These are phyloP conservation scores for Zaprionus vittiger DNA, from an alignment of 1,140 invertebrate species.

Conservation along the genomic window DNA sequence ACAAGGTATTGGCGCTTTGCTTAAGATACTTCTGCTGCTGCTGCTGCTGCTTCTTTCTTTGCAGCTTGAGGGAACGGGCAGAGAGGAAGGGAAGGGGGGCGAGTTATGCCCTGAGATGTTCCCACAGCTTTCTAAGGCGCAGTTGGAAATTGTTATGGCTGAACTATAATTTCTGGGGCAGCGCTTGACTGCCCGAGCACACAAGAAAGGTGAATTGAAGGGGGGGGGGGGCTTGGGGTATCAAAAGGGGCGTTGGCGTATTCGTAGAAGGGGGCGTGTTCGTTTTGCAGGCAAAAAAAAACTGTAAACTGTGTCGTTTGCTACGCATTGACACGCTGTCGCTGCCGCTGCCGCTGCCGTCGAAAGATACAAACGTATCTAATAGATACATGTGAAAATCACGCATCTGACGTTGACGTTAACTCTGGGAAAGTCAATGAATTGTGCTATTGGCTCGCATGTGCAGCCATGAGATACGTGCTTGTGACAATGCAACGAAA, in stretches of 20 bases:
- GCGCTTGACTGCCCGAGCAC: slow-evolving; percentile 8
- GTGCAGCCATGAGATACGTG: slow-evolving; percentile 71
- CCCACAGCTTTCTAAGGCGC: slow-evolving; percentile 50
- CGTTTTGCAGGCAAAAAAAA: slow-evolving; percentile 1
- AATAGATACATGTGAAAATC: slow-evolving; percentile 83
- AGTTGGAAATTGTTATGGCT: slow-evolving; percentile 49
- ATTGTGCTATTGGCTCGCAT: slow-evolving; percentile 67
- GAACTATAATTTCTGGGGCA: slow-evolving; percentile 53
- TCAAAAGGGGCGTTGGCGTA: slow-evolving; percentile 1
- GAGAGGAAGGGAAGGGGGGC: not conserved
- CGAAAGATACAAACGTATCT: slow-evolving; percentile 76
- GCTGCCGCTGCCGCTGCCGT: slow-evolving; percentile 36
- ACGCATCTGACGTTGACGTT: slow-evolving; percentile 57
- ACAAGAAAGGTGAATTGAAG: too few species aligned
- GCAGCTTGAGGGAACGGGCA: too few species aligned
- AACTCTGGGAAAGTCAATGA: slow-evolving; percentile 76
- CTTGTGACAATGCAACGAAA: slow-evolving; percentile 61
- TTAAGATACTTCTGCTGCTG: not conserved
- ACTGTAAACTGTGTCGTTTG: slow-evolving; percentile 79
- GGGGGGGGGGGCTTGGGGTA: not conserved
- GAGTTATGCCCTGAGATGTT: slow-evolving; percentile 6
- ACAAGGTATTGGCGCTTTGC: slow-evolving; percentile 42
- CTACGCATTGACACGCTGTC: slow-evolving; percentile 73
- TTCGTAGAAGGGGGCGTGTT: not conserved
- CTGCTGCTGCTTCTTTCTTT: not conserved